Base-by-base conservation (phyloP, 2,113 vertebrate species). In the Nematolebias whitei region DNA sequence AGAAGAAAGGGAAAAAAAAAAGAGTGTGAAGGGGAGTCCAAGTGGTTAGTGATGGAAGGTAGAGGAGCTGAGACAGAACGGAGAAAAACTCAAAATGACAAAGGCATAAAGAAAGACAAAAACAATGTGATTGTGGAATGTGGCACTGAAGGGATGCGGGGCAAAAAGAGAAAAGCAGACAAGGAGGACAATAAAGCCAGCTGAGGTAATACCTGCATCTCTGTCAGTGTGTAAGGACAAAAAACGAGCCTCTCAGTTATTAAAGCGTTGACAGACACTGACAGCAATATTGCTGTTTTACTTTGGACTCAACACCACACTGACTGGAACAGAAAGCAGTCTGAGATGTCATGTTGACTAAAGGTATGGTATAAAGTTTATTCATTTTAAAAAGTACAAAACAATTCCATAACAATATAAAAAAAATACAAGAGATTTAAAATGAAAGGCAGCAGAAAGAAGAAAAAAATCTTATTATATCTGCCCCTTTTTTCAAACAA, bases 201-300 rank as follows among this genome's bases (percentile, higher is more conserved):
- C 41, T 48, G 69, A 74, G 61, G 48, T 71, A 76, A 63, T 67
- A 76, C 78, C 67, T 85, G 72, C 62, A 77, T 82, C 78, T 62
- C 24, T 69, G 52, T 84, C 78, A 73, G 35, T 11, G 9, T 38
- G 26, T 10, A 29, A 64, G 55, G 65, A 58, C 32, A 6, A 24
- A 67, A 62, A 29, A 19, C 72, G 53, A 66, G 49, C 63, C 60
- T 78, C 55, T 63, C 35, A 38, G 61, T 87, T 89, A 89, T 86
- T 84, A 86, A 83, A 74, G 72, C 7, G 12, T 6, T 80, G 82
- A 87, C 78, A 86, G 80, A 62, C 35, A 11, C 58, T 86, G 85
- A 85, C 82, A 82, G 76, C 14, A 22, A 74, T 83, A 75, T 45
- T 59, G 68, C 81, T 83, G 76, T 80, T 80, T 82, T 80, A 71